Base-by-base conservation (phyloP, 2,113 vertebrate species). In the Probosciger aterrimus region DNA sequence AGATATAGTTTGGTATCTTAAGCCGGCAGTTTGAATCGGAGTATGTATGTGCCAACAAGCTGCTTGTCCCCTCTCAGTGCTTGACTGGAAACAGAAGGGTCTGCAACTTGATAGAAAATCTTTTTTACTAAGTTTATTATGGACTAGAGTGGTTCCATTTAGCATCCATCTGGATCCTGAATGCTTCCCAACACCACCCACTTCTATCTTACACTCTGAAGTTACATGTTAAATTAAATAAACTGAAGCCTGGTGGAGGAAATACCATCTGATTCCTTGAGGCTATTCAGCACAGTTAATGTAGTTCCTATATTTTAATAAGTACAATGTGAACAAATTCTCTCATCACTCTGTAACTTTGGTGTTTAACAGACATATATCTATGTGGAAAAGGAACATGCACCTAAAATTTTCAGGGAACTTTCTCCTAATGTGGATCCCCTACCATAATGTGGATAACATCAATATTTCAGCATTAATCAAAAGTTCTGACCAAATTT, bases 51-150 rank as follows among this genome's bases (percentile, higher is more conserved):
- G 68, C 55, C 68, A 94, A 33, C 50, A 84, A 43, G 18, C 55
- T 91, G 49, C 85, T 82, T 90, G 49, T 86, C 90, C 91, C 75
- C 18, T 83, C 52, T 82, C 69, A 35, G 2, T 75, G 73, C 73
- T 81, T 93, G 80, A 94, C 70, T 96, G 75, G 86, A 92, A 96
- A 93, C 64, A 94, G 85, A 94, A 95, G 78, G 69, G 50, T 86
- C 79, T 83, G 41, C 62, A 82, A 78, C 53, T 78, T 80, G 80
- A 69, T 50, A 46, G 60, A 90, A 92, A 89, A 76, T 79, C 52
- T 84, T 73, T 97, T 95, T 91, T 89, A 46, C 77, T 91, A 76
- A 85, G 49, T 88, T 93, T 90, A 60, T 95, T 96, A 95, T 89
- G 93, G 82, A 93, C 50, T 92, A 52, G 30, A 80, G 63, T 82